Conservation (phyloP, 2,113 vertebrate genomes). For the Myocastor coypus region DNA sequence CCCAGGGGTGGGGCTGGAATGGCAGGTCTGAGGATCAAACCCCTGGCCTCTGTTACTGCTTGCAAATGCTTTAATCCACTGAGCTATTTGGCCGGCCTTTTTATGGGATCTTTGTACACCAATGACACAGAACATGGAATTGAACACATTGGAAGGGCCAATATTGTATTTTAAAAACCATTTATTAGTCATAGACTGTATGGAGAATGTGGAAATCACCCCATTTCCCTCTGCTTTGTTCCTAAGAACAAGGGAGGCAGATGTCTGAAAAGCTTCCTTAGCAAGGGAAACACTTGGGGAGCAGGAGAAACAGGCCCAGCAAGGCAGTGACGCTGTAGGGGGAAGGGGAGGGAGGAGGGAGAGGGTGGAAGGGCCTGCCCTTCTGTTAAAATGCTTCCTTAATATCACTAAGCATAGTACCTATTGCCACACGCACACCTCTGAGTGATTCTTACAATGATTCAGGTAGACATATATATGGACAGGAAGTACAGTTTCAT, state of each 20-base stretch:
- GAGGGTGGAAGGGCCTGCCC: background rate
- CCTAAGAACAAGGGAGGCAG: background rate
- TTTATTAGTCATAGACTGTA: background rate
- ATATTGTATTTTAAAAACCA: background rate
- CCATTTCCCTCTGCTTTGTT: background rate
- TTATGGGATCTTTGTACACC: background rate
- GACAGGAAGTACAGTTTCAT: slow-evolving; percentile 2
- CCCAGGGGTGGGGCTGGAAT: too few relatives aligned
- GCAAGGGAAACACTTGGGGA: background rate
- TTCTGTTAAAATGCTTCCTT: background rate
- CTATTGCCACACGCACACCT: background rate
- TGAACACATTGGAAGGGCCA: background rate
- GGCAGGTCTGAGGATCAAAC: too few relatives aligned
- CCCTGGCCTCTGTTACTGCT: too few relatives aligned
- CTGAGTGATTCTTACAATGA: background rate
- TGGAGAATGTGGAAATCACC: background rate
- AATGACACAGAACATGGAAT: background rate
- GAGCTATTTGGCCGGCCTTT: too few relatives aligned
- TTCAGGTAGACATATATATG: background rate
- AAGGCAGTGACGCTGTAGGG: background rate
- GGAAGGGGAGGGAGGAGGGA: too few relatives aligned
- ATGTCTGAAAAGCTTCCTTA: background rate
- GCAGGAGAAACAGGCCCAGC: background rate
- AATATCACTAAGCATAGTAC: background rate
- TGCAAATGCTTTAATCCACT: too few relatives aligned